These are phyloP conservation scores for Brachionus koreanus DNA, from an alignment of 1,140 invertebrate genomes.

Conservation along the genomic window DNA sequence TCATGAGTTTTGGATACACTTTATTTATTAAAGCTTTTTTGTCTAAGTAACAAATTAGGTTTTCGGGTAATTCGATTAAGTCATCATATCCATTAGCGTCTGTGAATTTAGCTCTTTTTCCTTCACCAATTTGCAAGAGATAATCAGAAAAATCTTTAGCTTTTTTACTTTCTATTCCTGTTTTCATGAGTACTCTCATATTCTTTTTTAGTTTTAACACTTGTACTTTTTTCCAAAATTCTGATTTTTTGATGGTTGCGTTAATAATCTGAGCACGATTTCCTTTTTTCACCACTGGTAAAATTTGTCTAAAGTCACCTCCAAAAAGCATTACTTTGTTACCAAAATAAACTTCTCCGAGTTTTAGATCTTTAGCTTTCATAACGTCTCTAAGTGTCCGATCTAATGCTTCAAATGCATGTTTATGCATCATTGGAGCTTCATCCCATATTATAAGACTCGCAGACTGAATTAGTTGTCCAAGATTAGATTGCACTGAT, in stretches of 20 bases:
- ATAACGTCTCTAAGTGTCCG: slow-evolving; percentile 47
- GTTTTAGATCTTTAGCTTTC: neutral
- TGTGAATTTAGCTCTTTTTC: neutral
- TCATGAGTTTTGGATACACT: too few relatives aligned
- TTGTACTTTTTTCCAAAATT: slow-evolving; percentile 47
- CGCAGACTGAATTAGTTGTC: slow-evolving; percentile 43
- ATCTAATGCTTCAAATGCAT: slow-evolving; percentile 47
- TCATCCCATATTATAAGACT: slow-evolving; percentile 51
- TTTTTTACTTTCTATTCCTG: slow-evolving; percentile 44
- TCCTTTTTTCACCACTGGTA: slow-evolving; percentile 48
- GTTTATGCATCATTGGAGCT: slow-evolving; percentile 46
- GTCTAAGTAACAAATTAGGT: neutral
- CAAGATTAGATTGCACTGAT: slow-evolving; percentile 47
- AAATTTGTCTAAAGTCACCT: slow-evolving; percentile 50
- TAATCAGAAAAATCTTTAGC: slow-evolving; percentile 11
- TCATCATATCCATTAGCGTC: neutral
- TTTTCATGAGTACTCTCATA: slow-evolving; percentile 46
- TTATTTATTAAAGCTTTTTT: neutral
- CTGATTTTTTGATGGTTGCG: slow-evolving; percentile 47
- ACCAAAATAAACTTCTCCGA: slow-evolving; percentile 47
- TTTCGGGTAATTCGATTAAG: neutral
- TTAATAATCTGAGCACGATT: slow-evolving; percentile 47
- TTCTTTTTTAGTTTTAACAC: slow-evolving; percentile 46
- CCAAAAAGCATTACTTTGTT: slow-evolving; percentile 49
- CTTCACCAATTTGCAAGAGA: slow-evolving; percentile 48